Conservation (phyloP, 2,888 invertebrate genomes). For the Merodon equestris region DNA sequence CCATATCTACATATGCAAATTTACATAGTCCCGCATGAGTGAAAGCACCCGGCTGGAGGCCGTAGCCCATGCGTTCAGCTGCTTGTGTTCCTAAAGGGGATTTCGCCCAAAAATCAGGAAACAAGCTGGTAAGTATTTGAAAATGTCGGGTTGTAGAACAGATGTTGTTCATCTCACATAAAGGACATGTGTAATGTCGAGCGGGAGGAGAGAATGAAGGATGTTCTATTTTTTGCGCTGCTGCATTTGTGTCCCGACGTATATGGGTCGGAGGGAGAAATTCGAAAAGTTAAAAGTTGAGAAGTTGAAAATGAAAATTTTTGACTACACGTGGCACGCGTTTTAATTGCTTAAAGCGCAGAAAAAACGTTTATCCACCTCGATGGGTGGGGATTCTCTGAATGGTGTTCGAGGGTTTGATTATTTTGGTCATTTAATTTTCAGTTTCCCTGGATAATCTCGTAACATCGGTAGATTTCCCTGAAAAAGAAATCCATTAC, state of each 20-base stretch:
- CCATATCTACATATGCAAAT: slow-evolving; percentile 23
- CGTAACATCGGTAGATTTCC: too few relatives aligned
- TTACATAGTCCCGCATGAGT: slow-evolving; percentile 34
- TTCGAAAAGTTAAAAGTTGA: slow-evolving; percentile 8
- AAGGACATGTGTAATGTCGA: neutral
- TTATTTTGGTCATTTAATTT: too few relatives aligned
- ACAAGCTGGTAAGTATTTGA: slow-evolving; percentile 10
- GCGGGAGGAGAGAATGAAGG: too few relatives aligned
- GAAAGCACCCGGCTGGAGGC: slow-evolving; percentile 3
- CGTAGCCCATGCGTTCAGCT: neutral
- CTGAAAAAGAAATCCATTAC: too few relatives aligned
- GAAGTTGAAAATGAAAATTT: slow-evolving; percentile 36
- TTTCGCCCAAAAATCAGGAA: slow-evolving; percentile 3
- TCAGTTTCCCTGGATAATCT: too few relatives aligned
- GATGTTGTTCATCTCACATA: slow-evolving; percentile 30
- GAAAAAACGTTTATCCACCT: too few relatives aligned
- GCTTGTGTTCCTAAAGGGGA: neutral
- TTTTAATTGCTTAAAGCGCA: slow-evolving; percentile 31
- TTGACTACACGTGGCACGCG: slow-evolving; percentile 16
- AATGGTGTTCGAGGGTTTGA: too few relatives aligned
- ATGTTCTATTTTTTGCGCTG: neutral
- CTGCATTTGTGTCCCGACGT: neutral
- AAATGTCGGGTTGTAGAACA: slow-evolving; percentile 22
- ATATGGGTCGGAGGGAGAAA: neutral
- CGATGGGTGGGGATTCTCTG: too few relatives aligned